Conservation (phyloP, 37 sponge, comb jelly and placozoan species). For the Diacarnus erythraeanus region DNA sequence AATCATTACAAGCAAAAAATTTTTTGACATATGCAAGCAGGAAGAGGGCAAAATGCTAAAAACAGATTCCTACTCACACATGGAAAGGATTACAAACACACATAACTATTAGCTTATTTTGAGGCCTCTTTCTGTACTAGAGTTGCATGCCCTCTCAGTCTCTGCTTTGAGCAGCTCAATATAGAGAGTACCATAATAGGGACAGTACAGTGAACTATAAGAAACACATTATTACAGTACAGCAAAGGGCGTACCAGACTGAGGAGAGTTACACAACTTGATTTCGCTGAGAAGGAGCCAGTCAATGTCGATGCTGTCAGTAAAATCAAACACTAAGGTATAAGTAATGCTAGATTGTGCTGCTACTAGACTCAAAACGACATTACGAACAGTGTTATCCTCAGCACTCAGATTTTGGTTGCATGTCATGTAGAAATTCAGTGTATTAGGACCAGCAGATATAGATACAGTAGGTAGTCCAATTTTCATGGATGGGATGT, state of each 20-base stretch:
- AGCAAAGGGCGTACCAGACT: conserved; percentile 18
- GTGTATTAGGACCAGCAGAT: conserved; percentile 16
- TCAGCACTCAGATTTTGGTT: conserved; percentile 34
- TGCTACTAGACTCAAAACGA: conserved; percentile 23
- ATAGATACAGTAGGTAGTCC: conserved; percentile 42
- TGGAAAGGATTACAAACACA: too few relatives aligned
- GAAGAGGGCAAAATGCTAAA: not conserved
- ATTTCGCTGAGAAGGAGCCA: conserved; percentile 49
- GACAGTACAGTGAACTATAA: not conserved
- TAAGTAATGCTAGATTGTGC: not conserved
- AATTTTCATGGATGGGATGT: conserved; percentile 35
- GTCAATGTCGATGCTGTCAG: not conserved
- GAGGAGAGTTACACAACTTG: conserved; percentile 13
- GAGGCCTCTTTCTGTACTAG: too few relatives aligned
- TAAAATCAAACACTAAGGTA: conserved; percentile 7
- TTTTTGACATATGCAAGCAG: too few relatives aligned
- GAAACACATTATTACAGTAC: too few relatives aligned
- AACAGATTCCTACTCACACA: too few relatives aligned
- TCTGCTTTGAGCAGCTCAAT: too few relatives aligned
- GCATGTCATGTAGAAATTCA: conserved; percentile 14
- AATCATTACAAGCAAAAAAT: too few relatives aligned
- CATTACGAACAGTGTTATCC: conserved; percentile 25
- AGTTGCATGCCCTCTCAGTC: too few relatives aligned
- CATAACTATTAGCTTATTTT: too few relatives aligned
- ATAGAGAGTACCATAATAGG: not conserved